Base-by-base conservation (phyloP, 2,113 vertebrate genomes). In the Cheirogaleus medius region DNA sequence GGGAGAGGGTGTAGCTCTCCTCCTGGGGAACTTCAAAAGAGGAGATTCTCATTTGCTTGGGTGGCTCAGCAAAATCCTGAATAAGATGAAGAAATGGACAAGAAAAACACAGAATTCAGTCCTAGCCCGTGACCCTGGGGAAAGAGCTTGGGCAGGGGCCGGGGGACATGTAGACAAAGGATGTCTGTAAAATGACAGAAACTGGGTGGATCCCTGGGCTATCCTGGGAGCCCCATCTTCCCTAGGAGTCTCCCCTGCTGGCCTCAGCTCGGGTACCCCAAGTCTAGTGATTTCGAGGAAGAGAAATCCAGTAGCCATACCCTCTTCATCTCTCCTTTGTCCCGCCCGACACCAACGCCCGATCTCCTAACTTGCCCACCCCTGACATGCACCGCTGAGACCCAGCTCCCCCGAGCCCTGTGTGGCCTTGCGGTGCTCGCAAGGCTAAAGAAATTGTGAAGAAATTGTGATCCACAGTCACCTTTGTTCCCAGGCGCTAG, bases 401-500 rank as follows among this genome's bases (percentile, higher is more conserved):
- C 32, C 27, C 32, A 52, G 14, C 60, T 90, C 37, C 1, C 66
- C 83, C 37, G 21, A 34, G 49, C n/a, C n/a, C 25, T 21, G 1
- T 8, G 29, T 8, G 42, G 6, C 34, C 49, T 52, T 8, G 0
- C 6, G 9, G 56, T n/a, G 76, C 21, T 95, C 63, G 37, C 6
- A n/a, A 81, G 25, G 44, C 66, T 56, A 34, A 58, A 73, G 84
- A 91, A 47, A 56, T 15, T 5, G 54, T 63, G 80, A 69, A 71
- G 84, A 92, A 47, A 63, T 17, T 8, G 49, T 56, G 74, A 71
- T 44, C 87, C 74, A 34, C 18, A 56, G 44, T 84, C 64, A n/a
- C 93, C 92, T 97, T 92, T 96, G 95, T 95, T 90, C 69, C 81
- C 5, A 34, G 82, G 73, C 1, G 0, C 68, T 8, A 37, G 42